Evolutionary conservation across 1,140 invertebrate species (phyloP).

Genomic region (Apis laboriosa): DNA sequence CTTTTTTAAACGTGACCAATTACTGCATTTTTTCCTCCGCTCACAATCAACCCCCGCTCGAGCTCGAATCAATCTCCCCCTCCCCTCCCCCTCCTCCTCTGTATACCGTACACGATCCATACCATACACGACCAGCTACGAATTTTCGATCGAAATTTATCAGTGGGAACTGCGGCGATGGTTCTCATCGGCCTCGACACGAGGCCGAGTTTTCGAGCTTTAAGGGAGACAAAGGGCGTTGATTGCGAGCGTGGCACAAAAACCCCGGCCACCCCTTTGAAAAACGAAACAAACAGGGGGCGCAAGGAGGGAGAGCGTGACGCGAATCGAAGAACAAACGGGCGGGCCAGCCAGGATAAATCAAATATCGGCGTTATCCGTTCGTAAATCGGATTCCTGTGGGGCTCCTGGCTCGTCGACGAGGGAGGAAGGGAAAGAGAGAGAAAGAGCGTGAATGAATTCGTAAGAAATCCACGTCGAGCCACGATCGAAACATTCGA

Average conservation of each 20-base stretch:
- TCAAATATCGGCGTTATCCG: constrained; percentile 42
- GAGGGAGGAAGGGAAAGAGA: not conserved
- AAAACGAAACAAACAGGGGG: constrained; percentile 20
- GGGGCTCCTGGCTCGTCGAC: constrained; percentile 17
- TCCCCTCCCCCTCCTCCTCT: too few relatives aligned
- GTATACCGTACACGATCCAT: not conserved
- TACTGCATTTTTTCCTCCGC: not conserved
- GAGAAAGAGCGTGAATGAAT: constrained; percentile 20
- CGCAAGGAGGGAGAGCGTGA: constrained; percentile 5
- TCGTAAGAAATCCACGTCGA: constrained; percentile 18
- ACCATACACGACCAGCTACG: not conserved
- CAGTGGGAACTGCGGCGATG: constrained; percentile 1
- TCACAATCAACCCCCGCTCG: not conserved
- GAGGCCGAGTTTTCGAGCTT: constrained; percentile 7
- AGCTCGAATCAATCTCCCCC: constrained; percentile 1
- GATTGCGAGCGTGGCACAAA: constrained; percentile 34
- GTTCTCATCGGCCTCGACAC: not conserved
- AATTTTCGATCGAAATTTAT: constrained; percentile 29
- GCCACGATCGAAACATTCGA: not conserved
- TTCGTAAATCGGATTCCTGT: constrained; percentile 37
- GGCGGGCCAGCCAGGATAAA: constrained; percentile 22
- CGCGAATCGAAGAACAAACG: constrained; percentile 2
- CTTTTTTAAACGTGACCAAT: not conserved
- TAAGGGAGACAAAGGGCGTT: constrained; percentile 42
- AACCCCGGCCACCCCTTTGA: not conserved